Base-by-base conservation (phyloP, 2,113 vertebrate genomes). In the Platysternon megacephalum region DNA sequence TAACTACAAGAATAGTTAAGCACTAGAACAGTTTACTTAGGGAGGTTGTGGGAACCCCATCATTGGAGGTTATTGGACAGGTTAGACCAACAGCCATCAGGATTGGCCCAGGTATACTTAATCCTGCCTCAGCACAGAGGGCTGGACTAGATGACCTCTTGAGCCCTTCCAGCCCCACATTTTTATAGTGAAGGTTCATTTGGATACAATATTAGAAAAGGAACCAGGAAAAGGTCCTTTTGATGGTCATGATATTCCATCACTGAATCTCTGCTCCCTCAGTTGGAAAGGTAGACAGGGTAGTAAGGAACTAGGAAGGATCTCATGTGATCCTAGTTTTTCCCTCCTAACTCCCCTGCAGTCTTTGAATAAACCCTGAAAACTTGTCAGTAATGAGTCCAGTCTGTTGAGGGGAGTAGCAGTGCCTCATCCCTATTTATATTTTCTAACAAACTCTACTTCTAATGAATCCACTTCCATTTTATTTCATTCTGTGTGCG, bases 391-490 rank as follows among this genome's bases (percentile, higher is more conserved):
- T 80, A 56, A 29, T 42, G 26, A 11, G 24, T 55, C 39, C 52
- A 39, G 35, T 28, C 24, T 42, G 14, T 14, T 42, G 22, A 8
- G 8, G 52, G n/a, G 52, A 39, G 8, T 42, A n/a, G 11, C 12
- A 3, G 24, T n/a, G 35, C 84, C 32, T 74, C 58, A 84, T 28
- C 26, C 51, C 90, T 44, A 11, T 9, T 86, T 44, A 35, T 80
- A 42, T 56, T 82, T 91, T 42, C 51, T 93, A 3, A 86, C 51
- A 74, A 90, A 87, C 48, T 87, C 39, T 85, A 5, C 52, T 87
- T 94, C 61, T 91, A 83, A 32, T 68, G 49, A 86, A 85, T 91
- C 93, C 89, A 65, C 82, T 95, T 94, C 26, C 17, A 2, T 5
- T 86, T 61, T 28, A 0, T 55, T 94, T 91, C 35, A 51, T 81